A percentile compares a stretch with the other conserved stretches of the same genome.
Conservation (phyloP, 2,797 vertebrate species). For the Poeciliopsis paucimaculata region DNA sequence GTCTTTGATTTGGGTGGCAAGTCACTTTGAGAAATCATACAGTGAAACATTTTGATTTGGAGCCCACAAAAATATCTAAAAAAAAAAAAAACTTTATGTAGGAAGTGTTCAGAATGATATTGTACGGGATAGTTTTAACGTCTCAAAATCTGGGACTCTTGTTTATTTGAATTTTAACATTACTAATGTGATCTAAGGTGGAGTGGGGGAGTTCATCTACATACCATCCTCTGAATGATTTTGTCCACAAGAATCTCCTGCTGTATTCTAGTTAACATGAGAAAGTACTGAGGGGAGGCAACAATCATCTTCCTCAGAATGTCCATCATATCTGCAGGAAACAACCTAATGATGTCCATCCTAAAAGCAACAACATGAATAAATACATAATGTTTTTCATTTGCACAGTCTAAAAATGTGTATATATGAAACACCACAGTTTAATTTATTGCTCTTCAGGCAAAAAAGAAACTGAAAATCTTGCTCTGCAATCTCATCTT, state of each 20-base stretch:
- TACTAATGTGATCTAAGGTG: neutral
- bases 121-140: neutral
- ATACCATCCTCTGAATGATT: constrained; percentile 80
- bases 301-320: constrained; percentile 72
- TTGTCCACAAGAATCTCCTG: constrained; percentile 82
- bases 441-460: neutral
- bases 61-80: neutral
- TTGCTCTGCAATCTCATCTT: neutral
- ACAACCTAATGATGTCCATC: constrained; percentile 79
- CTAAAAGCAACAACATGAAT: constrained; percentile 56
- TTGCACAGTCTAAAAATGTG: neutral
- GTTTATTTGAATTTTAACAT: neutral
- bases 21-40: neutral
- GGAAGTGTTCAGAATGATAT: neutral
- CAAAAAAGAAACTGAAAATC: neutral
- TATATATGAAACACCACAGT: neutral
- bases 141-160: neutral
- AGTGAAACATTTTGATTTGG: neutral
- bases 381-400: neutral
- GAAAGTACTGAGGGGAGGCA: constrained; percentile 70
- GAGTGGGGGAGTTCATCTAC: constrained; percentile 13
- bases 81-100: neutral
- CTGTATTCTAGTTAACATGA: constrained; percentile 74
- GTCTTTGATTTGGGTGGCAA: neutral
- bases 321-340: constrained; percentile 74